phyloP scores from a whole-genome alignment of 2,113 vertebrate species.

The Paradoxurus hermaphroditus region DNA sequence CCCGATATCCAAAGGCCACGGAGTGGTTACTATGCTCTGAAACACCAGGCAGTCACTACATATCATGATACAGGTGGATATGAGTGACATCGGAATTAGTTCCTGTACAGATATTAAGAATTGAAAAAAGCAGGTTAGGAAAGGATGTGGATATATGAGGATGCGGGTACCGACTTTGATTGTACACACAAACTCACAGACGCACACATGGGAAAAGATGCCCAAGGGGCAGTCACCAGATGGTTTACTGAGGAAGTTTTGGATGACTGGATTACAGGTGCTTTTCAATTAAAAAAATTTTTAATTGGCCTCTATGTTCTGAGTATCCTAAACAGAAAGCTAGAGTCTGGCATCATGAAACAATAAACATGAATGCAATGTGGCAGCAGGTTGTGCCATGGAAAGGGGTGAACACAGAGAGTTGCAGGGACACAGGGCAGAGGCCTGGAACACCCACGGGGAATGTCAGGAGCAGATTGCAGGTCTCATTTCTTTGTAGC shows the following conservation, averaged over 20 bases:
- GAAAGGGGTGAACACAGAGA: neutral
- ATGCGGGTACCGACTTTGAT: neutral
- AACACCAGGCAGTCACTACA: neutral
- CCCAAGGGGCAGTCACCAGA: neutral
- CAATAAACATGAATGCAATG: neutral
- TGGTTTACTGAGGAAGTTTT: neutral
- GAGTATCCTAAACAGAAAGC: neutral
- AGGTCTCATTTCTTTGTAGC: neutral
- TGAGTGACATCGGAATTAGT: neutral
- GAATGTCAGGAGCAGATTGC: neutral
- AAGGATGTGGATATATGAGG: neutral
- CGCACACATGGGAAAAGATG: neutral
- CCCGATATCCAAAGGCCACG: neutral
- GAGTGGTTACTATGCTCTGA: neutral
- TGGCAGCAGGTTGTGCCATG: accelerated
- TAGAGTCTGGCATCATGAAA: neutral
- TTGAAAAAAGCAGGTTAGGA: neutral
- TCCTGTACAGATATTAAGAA: neutral
- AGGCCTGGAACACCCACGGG: too few species aligned
- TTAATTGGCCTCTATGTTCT: neutral
- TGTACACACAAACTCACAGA: neutral
- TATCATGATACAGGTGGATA: too few species aligned
- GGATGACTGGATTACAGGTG: neutral
- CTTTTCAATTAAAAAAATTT: neutral
- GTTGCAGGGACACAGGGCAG: too few species aligned